These are phyloP conservation scores for Diachasma alloeum DNA, from an alignment of 1,140 invertebrate species.

Conservation along the genomic window DNA sequence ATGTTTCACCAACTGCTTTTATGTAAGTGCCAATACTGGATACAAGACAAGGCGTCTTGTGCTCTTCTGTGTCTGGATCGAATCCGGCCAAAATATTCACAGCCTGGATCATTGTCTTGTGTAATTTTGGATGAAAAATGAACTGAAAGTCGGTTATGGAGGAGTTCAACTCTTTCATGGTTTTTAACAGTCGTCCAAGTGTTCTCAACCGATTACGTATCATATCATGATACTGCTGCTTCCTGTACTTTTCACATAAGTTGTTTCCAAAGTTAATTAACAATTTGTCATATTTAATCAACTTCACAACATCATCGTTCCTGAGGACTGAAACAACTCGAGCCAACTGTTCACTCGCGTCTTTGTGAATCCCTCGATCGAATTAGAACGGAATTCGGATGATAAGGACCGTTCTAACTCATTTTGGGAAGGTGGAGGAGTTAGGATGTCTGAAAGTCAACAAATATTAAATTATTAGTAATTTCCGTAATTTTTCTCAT, in stretches of 20 bases:
- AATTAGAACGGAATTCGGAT: no score
- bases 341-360: no score
- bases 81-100: not conserved
- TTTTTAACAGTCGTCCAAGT: conserved; percentile 36
- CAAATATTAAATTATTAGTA: not conserved
- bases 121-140: conserved; percentile 32
- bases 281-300: no score
- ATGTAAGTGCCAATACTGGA: not conserved
- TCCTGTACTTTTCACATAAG: conserved; percentile 26
- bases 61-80: not conserved
- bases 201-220: conserved; percentile 25
- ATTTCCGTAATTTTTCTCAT: not conserved
- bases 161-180: conserved; percentile 48
- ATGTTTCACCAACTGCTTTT: not conserved
- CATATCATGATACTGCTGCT: conserved; percentile 26
- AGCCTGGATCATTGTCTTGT: conserved; percentile 15
- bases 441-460: not conserved
- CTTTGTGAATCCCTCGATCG: no score
- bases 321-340: no score
- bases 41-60: not conserved
- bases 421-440: not conserved
- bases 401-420: no score
- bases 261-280: no score
- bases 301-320: no score
- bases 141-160: conserved; percentile 26